Conservation (phyloP, 2,113 vertebrate genomes). For the Chaetodon trifascialis region DNA sequence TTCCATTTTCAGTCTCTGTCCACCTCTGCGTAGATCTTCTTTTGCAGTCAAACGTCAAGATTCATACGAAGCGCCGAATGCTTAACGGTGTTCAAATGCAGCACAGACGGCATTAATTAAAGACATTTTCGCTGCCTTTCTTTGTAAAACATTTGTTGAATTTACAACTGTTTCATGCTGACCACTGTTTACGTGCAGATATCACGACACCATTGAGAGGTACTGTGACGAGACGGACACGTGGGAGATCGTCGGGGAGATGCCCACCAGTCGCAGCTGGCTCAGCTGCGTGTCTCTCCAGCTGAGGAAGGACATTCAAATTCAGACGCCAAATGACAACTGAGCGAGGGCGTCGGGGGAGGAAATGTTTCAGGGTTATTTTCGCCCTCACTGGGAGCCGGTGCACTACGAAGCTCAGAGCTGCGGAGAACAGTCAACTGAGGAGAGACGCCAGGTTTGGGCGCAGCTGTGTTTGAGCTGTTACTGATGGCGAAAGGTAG, state of each 20-base stretch:
- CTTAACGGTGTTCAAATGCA: background rate
- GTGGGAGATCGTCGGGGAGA: constrained; percentile 87
- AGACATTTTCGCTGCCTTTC: background rate
- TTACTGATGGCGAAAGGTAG: constrained; percentile 1
- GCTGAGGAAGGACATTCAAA: constrained; percentile 81
- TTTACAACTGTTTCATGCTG: background rate
- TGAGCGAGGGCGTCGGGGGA: constrained; percentile 27
- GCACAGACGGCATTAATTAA: too few relatives aligned
- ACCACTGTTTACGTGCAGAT: constrained; percentile 66
- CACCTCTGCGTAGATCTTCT: background rate
- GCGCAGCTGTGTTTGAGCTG: constrained; percentile 25
- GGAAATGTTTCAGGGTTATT: background rate
- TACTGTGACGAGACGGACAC: constrained; percentile 83
- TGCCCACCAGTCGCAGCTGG: constrained; percentile 88
- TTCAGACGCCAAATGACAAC: constrained; percentile 64
- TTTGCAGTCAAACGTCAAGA: too few relatives aligned
- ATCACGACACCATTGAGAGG: constrained; percentile 87
- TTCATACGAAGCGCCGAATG: too few relatives aligned
- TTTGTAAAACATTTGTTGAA: too few relatives aligned
- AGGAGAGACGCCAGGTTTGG: constrained; percentile 23
- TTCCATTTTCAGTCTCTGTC: background rate
- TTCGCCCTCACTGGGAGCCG: background rate
- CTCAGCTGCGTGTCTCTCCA: constrained; percentile 86
- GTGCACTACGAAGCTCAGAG: constrained; percentile 30
- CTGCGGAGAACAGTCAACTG: constrained; percentile 14